phyloP scores from a whole-genome alignment of 2,113 vertebrate species.

The Sula dactylatra region DNA sequence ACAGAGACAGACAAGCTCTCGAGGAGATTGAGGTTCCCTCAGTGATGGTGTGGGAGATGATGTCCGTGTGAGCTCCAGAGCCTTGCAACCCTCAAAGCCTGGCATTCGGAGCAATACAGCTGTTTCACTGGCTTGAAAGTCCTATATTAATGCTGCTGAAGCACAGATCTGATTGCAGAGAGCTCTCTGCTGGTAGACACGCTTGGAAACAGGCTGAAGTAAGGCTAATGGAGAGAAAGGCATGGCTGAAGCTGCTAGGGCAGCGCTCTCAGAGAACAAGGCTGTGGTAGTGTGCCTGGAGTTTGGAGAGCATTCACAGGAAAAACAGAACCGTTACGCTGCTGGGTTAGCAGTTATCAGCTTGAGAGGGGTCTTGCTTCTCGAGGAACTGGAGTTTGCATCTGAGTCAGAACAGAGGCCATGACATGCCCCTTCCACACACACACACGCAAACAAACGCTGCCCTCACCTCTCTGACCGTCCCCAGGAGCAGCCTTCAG shows the following conservation, averaged over 20 bases:
- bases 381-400: neutral
- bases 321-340: neutral
- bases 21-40: neutral
- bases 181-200: neutral
- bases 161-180: neutral
- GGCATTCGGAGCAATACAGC: neutral
- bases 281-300: no score
- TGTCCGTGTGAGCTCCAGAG: neutral
- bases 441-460: no score
- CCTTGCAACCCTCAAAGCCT: neutral
- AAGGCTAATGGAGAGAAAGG: neutral
- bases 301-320: neutral
- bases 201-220: neutral
- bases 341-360: neutral
- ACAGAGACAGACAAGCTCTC: neutral
- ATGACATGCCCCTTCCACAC: accelerated
- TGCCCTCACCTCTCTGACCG: neutral
- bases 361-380: neutral
- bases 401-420: neutral
- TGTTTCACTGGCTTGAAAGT: neutral
- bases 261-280: neutral
- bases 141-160: neutral
- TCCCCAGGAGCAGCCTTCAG: neutral
- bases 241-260: neutral
- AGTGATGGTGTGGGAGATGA: neutral